Base-by-base conservation (phyloP, 2,113 vertebrate genomes). In the Istiophorus platypterus region DNA sequence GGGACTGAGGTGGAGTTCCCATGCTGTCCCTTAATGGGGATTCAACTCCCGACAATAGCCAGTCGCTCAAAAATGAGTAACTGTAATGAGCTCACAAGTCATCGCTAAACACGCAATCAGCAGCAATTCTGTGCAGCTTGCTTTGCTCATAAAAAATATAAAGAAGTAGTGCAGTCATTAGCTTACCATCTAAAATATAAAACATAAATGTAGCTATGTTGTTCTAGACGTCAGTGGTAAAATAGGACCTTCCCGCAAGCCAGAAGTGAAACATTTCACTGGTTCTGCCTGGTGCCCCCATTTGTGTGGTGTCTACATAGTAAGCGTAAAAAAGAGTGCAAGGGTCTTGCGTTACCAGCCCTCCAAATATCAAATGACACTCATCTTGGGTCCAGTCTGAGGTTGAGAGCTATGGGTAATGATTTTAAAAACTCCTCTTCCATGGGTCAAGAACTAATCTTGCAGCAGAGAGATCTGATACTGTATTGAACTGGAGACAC, bases 281-380 rank as follows among this genome's bases (percentile, higher is more conserved):
- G 70, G 26, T 64, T 65, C 84, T 81, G 37, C 58, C 56, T 13
- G 20, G 34, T 1, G 14, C 66, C 70, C 76, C 15, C 1, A 71
- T 81, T 83, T 86, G 70, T 81, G 52, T 67, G 83, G 74, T 90
- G 80, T 81, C 79, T 88, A 75, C 69, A 64, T 49, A 66, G 72
- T 68, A 72, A 78, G 52, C 62, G 62, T 47, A 76, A 87, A 79
- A 75, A 71, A 84, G n/a, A 59, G 70, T 86, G 18, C 67, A 78
- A 86, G 85, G 72, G 77, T 89, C 77, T 81, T 7, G 51, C 77
- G 76, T 89, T 80, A 85, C 57, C 51, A 73, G 41, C 76, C 70
- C 39, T 85, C 31, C 71, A 81, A 80, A 85, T 81, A 72, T 82
- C 72, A 84, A 54, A 63, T 69, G 69, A 80, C 41, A 24, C 31